Evolutionary conservation across 2,888 invertebrate genomes (phyloP), one percentile per base, ranked within the genome.

Genomic region (Atethmia centrago): DNA sequence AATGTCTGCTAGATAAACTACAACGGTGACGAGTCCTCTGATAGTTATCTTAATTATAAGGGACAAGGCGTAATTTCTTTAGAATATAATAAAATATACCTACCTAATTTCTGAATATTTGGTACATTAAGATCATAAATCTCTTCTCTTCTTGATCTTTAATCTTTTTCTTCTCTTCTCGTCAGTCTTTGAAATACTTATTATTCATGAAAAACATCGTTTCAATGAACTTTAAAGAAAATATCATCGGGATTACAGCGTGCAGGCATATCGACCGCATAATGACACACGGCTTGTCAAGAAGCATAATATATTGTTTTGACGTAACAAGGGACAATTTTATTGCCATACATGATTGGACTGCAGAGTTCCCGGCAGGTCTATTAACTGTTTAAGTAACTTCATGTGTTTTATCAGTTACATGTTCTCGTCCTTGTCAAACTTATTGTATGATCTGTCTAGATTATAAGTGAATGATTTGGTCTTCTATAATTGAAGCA

Each of bases 161-260:
- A n/a, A n/a, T n/a, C n/a, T n/a, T n/a, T n/a, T n/a, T n/a, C n/a
- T n/a, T n/a, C n/a, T n/a, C n/a, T n/a, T n/a, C n/a, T n/a, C n/a
- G n/a, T n/a, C n/a, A n/a, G n/a, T n/a, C n/a, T n/a, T n/a, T n/a
- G n/a, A n/a, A n/a, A n/a, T n/a, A n/a, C n/a, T n/a, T n/a, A 65
- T 75, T n/a, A 80, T 68, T 75, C 19, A 61, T 80, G 25, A 55
- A 71, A 55, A 31, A 63, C 45, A 4, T 25, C 12, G 25, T 47
- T 51, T 21, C 59, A 25, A 31, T 62, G 62, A 80, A 64, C 62
- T 64, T 59, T 58, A 16, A 58, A 63, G 56, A 70, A 56, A 81
- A 71, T 63, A 25, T 61, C 55, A 59, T 64, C 59, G 51, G 12
- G 12, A 55, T 55, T 58, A 58, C 25, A 49, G 12, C 61, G 42